Percentiles rank a stretch among this genome's conserved stretches.
phyloP scores from a whole-genome alignment of 1,140 invertebrate species.

The Homalodisca vitripennis region DNA sequence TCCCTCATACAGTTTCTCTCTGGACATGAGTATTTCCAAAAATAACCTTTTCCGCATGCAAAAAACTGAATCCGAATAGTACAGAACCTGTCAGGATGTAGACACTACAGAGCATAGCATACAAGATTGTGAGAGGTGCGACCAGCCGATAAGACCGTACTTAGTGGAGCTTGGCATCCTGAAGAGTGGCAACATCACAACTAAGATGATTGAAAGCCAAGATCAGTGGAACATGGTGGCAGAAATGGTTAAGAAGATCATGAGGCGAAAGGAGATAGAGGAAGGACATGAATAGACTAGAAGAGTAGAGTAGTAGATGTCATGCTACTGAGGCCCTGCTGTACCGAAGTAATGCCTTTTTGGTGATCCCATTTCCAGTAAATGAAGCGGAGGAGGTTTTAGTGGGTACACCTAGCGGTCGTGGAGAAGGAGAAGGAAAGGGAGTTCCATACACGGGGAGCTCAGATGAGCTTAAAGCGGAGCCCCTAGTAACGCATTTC shows the following conservation, averaged over 20 bases:
- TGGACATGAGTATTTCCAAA: conserved; percentile 46
- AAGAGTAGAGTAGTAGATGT: no score
- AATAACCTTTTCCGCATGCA: conserved; percentile 41
- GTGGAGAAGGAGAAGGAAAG: no score
- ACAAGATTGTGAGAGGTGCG: conserved; percentile 40
- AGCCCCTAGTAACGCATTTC: no score
- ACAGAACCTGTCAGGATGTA: conserved; percentile 31
- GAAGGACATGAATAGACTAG: neutral
- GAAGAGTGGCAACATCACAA: neutral
- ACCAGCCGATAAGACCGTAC: neutral
- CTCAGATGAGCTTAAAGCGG: no score
- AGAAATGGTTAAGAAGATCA: neutral
- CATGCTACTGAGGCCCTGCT: no score
- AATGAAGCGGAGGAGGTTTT: no score
- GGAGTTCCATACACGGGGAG: no score
- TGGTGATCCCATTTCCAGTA: no score
- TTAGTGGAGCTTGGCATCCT: neutral
- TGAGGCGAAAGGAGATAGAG: neutral
- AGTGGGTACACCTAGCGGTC: no score
- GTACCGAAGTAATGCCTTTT: no score
- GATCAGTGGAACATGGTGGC: neutral
- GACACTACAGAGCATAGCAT: conserved; percentile 42
- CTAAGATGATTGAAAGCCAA: neutral
- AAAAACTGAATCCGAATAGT: conserved; percentile 21
- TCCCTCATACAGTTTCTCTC: conserved; percentile 43